phyloP scores from a whole-genome alignment of 2,888 invertebrate species.

The Antheraea yamamai region DNA sequence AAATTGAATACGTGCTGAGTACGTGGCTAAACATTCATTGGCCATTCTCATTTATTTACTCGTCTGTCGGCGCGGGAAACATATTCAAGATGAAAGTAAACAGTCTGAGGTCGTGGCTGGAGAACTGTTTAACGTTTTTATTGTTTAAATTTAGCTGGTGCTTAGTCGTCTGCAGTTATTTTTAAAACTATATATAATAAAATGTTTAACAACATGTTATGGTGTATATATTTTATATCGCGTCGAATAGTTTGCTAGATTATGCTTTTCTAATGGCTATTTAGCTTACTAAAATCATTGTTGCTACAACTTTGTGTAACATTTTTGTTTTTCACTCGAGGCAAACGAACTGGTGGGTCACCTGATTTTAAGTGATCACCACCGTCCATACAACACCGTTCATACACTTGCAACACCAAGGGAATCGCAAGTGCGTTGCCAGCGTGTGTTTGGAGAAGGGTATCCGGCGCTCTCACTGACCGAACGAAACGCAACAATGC shows the following conservation, averaged over 20 bases:
- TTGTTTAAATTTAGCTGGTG: conserved; percentile 45
- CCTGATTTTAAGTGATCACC: too few species aligned
- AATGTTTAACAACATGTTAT: not conserved
- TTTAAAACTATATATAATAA: conserved; percentile 26
- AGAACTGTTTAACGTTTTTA: conserved; percentile 48
- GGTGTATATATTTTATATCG: not conserved
- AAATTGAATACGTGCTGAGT: conserved; percentile 17
- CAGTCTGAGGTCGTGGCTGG: conserved; percentile 42
- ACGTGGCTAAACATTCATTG: conserved; percentile 22
- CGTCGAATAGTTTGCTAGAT: not conserved
- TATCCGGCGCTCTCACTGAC: too few species aligned
- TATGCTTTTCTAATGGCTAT: not conserved
- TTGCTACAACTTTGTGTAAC: not conserved
- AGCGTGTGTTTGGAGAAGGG: too few species aligned
- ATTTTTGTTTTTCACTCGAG: not conserved
- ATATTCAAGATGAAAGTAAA: conserved; percentile 42
- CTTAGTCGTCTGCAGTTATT: conserved; percentile 55
- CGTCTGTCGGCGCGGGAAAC: conserved; percentile 42
- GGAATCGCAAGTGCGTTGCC: too few species aligned
- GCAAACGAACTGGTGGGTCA: too few species aligned
- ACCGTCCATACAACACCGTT: too few species aligned
- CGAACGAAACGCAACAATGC: too few species aligned
- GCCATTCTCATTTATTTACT: conserved; percentile 37
- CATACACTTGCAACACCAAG: too few species aligned
- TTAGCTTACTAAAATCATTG: not conserved